Base-by-base conservation (phyloP, 2,113 vertebrate genomes). In the Carassius gibelio region DNA sequence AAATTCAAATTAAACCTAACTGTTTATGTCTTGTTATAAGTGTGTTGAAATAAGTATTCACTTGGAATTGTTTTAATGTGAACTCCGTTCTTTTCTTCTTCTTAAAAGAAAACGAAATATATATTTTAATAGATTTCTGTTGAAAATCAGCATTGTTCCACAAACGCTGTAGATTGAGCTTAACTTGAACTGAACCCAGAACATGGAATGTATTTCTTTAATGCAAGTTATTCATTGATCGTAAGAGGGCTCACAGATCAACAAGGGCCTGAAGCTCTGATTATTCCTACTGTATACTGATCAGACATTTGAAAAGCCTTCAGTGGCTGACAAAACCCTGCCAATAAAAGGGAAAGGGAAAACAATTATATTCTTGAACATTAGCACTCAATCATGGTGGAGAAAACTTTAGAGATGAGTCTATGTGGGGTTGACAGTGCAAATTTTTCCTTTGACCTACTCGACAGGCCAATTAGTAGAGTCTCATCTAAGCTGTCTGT, bases 381-480 rank as follows among this genome's bases (percentile, higher is more conserved):
- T n/a, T 42, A 34, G 2, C 34, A 42, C 34, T 79, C 61, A 79
- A 79, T 57, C 76, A 59, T 5, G 0, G 1, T 69, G 15, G 8
- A 45, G 38, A 74, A 74, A 74, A 74, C 19, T 4, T n/a, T 38
- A 74, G 38, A 74, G 9, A 21, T 0, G 26, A 30, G 3, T 7
- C 15, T n/a, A 2, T 79, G 76, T 79, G 76, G 57, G 19, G 10
- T 61, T 80, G 57, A 80, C 36, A 21, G 42, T 38, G 59, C 74
- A 30, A 85, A 23, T 55, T 84, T 36, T 84, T 30, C 55, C 36
- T 83, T 45, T 78, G 52, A 77, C 64, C 26, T n/a, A 42, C 30
- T 80, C 75, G 10, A 23, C 79, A 83, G 76, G 78, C 72, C 75
- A 88, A 48, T 85, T 66, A 85, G 6, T 30, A 79, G 13, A 42